These are phyloP conservation scores for Nycteola revayana DNA, from an alignment of 2,888 invertebrate species.

Conservation along the genomic window DNA sequence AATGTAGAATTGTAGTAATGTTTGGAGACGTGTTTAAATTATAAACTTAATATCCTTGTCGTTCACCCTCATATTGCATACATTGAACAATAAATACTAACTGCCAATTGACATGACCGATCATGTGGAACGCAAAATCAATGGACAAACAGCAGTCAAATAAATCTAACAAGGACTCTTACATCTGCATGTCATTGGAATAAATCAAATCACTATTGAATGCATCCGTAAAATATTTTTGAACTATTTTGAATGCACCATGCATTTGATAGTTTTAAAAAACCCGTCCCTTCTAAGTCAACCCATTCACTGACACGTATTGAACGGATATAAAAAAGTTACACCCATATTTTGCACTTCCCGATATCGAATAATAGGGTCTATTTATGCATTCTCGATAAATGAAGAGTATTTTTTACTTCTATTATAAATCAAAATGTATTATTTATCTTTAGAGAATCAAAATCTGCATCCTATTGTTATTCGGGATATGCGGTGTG, in stretches of 20 bases:
- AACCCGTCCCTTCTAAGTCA: slow-evolving; percentile 66
- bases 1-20: neutral
- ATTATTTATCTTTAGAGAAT: slow-evolving; percentile 81
- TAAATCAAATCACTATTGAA: slow-evolving; percentile 81
- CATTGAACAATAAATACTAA: slow-evolving; percentile 66
- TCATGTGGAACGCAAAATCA: slow-evolving; percentile 72
- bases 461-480: slow-evolving; percentile 81
- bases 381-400: slow-evolving; percentile 81
- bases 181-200: slow-evolving; percentile 80
- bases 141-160: slow-evolving; percentile 78
- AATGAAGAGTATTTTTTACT: slow-evolving; percentile 80
- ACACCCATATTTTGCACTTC: slow-evolving; percentile 83
- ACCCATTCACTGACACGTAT: slow-evolving; percentile 79
- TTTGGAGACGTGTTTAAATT: slow-evolving; percentile 5
- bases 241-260: slow-evolving; percentile 78
- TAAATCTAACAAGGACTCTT: slow-evolving; percentile 79
- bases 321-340: slow-evolving; percentile 73
- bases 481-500: slow-evolving; percentile 78
- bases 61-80: slow-evolving; percentile 30
- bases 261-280: slow-evolving; percentile 55
- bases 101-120: slow-evolving; percentile 77
- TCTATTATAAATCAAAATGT: slow-evolving; percentile 81
- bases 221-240: slow-evolving; percentile 79
- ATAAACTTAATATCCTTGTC: slow-evolving; percentile 11
- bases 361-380: slow-evolving; percentile 78